Conservation (phyloP, 2,113 vertebrate species). For the Meleagris gallopavo region DNA sequence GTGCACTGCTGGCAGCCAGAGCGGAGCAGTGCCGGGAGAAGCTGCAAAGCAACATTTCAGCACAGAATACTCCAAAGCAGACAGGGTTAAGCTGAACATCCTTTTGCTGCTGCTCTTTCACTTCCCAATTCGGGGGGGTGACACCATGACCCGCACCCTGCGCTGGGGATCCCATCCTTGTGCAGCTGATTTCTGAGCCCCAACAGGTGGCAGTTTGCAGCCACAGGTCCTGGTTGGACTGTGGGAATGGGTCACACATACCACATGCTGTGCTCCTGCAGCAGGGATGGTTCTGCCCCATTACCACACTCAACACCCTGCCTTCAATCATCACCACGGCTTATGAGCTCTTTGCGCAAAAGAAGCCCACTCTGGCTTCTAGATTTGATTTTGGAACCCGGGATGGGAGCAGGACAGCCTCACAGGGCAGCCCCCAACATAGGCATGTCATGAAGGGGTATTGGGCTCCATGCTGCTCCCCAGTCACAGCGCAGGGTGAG, state of each 20-base stretch:
- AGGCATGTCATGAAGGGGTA: background rate
- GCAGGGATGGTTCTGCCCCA: background rate
- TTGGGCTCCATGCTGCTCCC: fast-evolving
- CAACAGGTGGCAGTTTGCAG: background rate
- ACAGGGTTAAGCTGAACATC: constrained; percentile 57
- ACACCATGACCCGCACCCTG: background rate
- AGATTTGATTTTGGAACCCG: background rate
- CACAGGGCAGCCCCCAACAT: fast-evolving
- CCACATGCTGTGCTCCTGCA: background rate
- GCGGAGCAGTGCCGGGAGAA: background rate
- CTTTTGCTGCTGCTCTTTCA: constrained; percentile 18
- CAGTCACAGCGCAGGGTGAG: background rate
- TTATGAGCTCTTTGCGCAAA: background rate
- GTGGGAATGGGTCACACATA: background rate
- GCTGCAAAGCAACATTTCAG: constrained; percentile 11
- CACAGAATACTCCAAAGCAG: constrained; percentile 39
- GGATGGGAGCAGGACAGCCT: background rate
- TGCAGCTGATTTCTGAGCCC: fast-evolving
- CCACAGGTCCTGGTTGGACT: background rate
- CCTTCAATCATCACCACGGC: background rate
- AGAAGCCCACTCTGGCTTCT: fast-evolving
- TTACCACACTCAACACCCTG: background rate
- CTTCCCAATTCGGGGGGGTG: constrained; percentile 18
- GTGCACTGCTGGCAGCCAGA: background rate
- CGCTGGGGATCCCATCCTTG: background rate